Evolutionary conservation across 1,140 invertebrate species (phyloP).

Genomic region (Branchinecta lindahli): DNA sequence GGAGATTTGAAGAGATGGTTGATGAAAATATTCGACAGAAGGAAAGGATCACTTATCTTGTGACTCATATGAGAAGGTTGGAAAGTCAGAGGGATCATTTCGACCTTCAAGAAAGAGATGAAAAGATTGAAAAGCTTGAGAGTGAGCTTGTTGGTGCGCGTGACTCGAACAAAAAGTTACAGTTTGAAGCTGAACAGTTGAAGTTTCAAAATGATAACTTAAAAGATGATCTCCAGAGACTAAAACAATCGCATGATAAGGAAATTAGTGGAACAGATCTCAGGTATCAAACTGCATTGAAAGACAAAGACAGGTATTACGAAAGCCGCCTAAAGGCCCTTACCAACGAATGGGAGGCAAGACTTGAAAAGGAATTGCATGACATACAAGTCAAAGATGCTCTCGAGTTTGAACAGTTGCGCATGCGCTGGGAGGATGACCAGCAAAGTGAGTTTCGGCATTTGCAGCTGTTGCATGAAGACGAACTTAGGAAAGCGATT

Average conservation of each 20-base stretch:
- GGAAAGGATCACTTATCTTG: not conserved
- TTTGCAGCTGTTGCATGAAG: not conserved
- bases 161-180: not conserved
- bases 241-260: not conserved
- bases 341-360: not conserved
- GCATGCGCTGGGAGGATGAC: not conserved
- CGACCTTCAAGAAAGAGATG: not conserved
- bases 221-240: not conserved
- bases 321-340: not conserved
- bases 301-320: not conserved
- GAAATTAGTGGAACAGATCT: not conserved
- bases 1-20: not conserved
- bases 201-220: not conserved
- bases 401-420: not conserved
- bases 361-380: not conserved
- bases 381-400: not conserved
- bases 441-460: not conserved
- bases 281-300: not conserved
- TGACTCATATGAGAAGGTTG: not conserved
- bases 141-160: not conserved
- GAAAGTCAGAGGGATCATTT: no score
- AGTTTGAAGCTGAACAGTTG: not conserved
- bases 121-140: not conserved
- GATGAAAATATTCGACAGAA: not conserved
- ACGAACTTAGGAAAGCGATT: not conserved